A percentile compares a stretch with the other conserved stretches of the same genome.
Evolutionary conservation across 1,140 invertebrate species (phyloP).

Genomic region (Macrotrachela quadricornifera): DNA sequence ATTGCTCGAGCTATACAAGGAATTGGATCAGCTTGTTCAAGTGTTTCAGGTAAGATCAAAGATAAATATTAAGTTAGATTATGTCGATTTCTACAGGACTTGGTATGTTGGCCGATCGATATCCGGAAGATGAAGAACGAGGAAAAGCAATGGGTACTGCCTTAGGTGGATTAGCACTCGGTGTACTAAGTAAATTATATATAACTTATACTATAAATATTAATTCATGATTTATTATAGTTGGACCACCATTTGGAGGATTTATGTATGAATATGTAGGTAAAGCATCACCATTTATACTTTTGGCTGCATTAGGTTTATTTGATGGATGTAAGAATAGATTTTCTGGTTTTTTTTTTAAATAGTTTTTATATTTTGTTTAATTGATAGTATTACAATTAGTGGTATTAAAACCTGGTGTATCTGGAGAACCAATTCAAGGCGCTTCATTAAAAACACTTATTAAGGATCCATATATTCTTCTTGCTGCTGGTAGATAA

Average conservation of each 20-base stretch:
- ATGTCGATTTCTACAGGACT: constrained; percentile 41
- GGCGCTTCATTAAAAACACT: constrained; percentile 71
- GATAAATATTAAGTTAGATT: background rate
- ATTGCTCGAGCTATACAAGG: constrained; percentile 78
- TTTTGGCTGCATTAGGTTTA: constrained; percentile 67
- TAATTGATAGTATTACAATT: constrained; percentile 57
- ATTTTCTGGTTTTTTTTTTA: background rate
- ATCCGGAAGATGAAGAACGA: constrained; percentile 74
- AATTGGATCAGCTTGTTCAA: constrained; percentile 84
- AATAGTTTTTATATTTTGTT: constrained; percentile 1
- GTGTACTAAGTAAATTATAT: constrained; percentile 44
- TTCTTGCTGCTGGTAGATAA: constrained; percentile 36
- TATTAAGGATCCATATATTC: constrained; percentile 77
- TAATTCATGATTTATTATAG: constrained; percentile 11
- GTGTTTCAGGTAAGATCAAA: constrained; percentile 53
- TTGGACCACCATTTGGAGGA: constrained; percentile 71
- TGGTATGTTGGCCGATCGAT: constrained; percentile 87
- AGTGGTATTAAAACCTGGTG: constrained; percentile 72
- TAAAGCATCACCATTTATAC: constrained; percentile 82
- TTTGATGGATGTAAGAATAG: constrained; percentile 64
- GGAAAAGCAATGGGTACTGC: constrained; percentile 95
- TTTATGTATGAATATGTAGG: constrained; percentile 95
- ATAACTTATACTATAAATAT: background rate
- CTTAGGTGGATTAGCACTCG: constrained; percentile 74
- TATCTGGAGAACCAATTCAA: constrained; percentile 67